phyloP scores from a whole-genome alignment of 2,888 invertebrate genomes.

The Adelognathus sp. region DNA sequence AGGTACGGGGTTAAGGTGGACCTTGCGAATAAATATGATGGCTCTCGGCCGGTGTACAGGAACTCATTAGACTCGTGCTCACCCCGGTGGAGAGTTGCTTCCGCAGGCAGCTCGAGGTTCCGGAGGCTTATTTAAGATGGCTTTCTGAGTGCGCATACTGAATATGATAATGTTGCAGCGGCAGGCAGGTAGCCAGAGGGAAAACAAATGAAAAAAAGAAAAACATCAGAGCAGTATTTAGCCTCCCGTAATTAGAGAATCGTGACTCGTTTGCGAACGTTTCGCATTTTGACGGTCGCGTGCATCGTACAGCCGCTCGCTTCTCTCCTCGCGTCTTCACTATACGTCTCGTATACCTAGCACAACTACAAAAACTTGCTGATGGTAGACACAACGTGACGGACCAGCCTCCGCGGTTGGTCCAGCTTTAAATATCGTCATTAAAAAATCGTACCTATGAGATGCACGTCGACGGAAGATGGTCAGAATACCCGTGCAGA shows the following conservation, averaged over 20 bases:
- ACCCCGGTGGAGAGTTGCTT: slow-evolving; percentile 41
- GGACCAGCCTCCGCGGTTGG: slow-evolving; percentile 1
- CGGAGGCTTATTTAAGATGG: slow-evolving; percentile 79
- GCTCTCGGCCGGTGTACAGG: slow-evolving; percentile 70
- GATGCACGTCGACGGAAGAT: not conserved
- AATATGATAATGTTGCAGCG: slow-evolving; percentile 81
- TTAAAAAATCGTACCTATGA: not conserved
- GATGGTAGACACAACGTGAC: slow-evolving; percentile 45
- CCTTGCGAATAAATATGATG: slow-evolving; percentile 75
- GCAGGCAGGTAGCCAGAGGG: not conserved
- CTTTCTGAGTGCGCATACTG: slow-evolving; percentile 81
- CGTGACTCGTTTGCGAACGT: slow-evolving; percentile 81
- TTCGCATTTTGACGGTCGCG: slow-evolving; percentile 71
- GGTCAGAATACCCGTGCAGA: not conserved
- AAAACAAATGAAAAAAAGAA: slow-evolving; percentile 25
- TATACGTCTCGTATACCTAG: slow-evolving; percentile 32
- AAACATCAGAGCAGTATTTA: slow-evolving; percentile 80
- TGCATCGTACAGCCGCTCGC: slow-evolving; percentile 31
- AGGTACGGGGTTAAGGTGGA: slow-evolving; percentile 59
- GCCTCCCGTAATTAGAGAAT: slow-evolving; percentile 80
- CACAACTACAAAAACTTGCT: slow-evolving; percentile 30
- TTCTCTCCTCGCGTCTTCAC: slow-evolving; percentile 37
- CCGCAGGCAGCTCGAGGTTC: slow-evolving; percentile 70
- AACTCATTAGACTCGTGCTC: slow-evolving; percentile 79
- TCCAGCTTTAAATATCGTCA: not conserved